These are phyloP conservation scores for Unio pictorum DNA, from an alignment of 2,888 invertebrate genomes.

Conservation along the genomic window DNA sequence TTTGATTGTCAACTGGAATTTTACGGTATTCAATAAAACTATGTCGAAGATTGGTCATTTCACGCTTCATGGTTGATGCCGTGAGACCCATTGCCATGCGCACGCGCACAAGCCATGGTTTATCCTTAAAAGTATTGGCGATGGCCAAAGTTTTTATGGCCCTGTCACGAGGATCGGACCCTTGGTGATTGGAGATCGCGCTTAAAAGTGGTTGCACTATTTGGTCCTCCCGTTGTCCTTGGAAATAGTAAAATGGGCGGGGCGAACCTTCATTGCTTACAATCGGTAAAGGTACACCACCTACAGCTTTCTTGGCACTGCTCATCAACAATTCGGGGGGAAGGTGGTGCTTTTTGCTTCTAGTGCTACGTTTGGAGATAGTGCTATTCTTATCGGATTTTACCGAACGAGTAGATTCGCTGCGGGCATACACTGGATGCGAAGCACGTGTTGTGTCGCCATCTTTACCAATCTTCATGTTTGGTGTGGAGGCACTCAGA, in stretches of 20 bases:
- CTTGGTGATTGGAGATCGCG: conserved; percentile 59
- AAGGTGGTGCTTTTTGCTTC: conserved; percentile 11
- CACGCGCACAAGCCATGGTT: conserved; percentile 69
- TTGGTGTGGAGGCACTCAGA: conserved; percentile 22
- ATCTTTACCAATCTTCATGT: conserved; percentile 21
- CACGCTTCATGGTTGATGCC: conserved; percentile 58
- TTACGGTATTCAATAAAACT: conserved; percentile 20
- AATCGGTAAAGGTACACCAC: conserved; percentile 59
- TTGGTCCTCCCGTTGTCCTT: conserved; percentile 55
- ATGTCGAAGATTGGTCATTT: conserved; percentile 35
- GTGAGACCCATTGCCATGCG: conserved; percentile 67
- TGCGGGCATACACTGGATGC: conserved; percentile 8
- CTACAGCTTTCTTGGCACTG: conserved; percentile 53
- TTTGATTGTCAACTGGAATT: too few species aligned
- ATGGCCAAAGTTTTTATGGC: conserved; percentile 68
- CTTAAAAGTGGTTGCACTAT: conserved; percentile 55
- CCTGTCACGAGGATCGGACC: conserved; percentile 63
- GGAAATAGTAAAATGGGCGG: conserved; percentile 64
- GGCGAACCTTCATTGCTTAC: conserved; percentile 56
- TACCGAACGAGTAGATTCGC: conserved; percentile 20
- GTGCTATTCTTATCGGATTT: conserved; percentile 30
- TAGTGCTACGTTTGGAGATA: conserved; percentile 7
- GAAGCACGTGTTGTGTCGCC: conserved; percentile 2
- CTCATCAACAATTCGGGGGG: conserved; percentile 49
- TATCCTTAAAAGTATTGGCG: conserved; percentile 68